These are phyloP conservation scores for Drosophila bocki DNA, from an alignment of 1,140 invertebrate species.

Conservation along the genomic window DNA sequence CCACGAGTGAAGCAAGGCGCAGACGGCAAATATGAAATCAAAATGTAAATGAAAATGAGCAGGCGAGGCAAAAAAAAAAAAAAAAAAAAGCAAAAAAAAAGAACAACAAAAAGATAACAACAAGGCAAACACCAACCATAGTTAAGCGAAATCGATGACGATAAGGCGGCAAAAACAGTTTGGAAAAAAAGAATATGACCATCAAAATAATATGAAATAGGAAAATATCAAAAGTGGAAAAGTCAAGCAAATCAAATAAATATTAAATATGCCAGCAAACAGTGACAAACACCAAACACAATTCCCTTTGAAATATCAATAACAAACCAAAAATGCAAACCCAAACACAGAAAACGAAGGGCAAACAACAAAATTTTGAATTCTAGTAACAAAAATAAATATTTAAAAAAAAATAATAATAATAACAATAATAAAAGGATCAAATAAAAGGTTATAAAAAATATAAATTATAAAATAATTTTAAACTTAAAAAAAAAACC, in stretches of 20 bases:
- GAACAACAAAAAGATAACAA: constrained; percentile 30
- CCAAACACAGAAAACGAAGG: constrained; percentile 24
- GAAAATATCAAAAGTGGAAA: neutral
- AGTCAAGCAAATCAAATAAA: neutral
- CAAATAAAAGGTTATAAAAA: neutral
- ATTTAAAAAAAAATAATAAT: constrained; percentile 16
- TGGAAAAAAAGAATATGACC: constrained; percentile 14
- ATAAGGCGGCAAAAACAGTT: constrained; percentile 49
- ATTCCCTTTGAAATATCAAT: constrained; percentile 11
- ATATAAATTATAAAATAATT: neutral
- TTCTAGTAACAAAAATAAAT: too few relatives aligned
- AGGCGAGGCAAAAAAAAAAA: too few relatives aligned
- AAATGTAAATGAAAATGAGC: too few relatives aligned
- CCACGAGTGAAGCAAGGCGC: too few relatives aligned
- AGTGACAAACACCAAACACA: neutral
- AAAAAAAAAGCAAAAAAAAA: constrained; percentile 18
- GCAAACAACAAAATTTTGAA: constrained; percentile 14
- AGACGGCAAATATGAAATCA: too few relatives aligned
- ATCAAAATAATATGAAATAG: neutral
- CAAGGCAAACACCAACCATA: constrained; percentile 20
- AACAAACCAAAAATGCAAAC: neutral
- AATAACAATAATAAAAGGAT: constrained; percentile 32
- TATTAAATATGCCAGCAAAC: neutral
- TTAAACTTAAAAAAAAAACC: constrained; percentile 39
- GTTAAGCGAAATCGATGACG: constrained; percentile 43